These are phyloP conservation scores for Petrocephalus sullivani DNA, from an alignment of 2,797 vertebrate genomes.

Conservation along the genomic window DNA sequence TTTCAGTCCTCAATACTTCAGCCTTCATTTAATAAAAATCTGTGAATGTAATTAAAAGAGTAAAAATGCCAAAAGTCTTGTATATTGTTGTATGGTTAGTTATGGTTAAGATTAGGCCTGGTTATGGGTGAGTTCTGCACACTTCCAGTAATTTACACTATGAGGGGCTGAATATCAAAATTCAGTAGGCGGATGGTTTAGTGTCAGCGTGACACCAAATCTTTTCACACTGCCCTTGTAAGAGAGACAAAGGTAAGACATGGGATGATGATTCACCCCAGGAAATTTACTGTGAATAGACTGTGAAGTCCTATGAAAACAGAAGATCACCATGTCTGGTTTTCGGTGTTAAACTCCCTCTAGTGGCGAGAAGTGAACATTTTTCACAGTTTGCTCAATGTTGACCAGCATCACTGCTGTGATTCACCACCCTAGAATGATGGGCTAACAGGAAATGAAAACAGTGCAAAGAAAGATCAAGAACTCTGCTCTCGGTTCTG, in stretches of 20 bases:
- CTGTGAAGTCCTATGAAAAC: not conserved
- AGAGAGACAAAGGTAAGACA: not conserved
- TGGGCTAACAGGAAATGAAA: slow-evolving; percentile 61
- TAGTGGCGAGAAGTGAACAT: slow-evolving; percentile 41
- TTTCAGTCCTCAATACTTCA: too few relatives aligned
- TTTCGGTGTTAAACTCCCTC: slow-evolving; percentile 45
- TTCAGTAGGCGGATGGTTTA: not conserved
- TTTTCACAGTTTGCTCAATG: slow-evolving; percentile 52
- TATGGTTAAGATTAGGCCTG: slow-evolving; percentile 22
- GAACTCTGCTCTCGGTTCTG: not conserved
- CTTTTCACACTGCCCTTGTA: not conserved
- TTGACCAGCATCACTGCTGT: slow-evolving; percentile 58
- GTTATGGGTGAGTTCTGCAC: slow-evolving; percentile 39
- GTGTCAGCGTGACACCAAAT: not conserved
- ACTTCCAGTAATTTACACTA: slow-evolving; percentile 16
- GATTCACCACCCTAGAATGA: slow-evolving; percentile 64
- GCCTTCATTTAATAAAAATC: too few relatives aligned
- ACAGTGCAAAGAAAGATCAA: slow-evolving; percentile 59
- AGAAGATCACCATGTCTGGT: slow-evolving; percentile 14
- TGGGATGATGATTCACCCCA: not conserved
- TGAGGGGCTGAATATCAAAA: not conserved
- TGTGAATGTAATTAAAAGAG: too few relatives aligned
- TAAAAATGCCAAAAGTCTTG: too few relatives aligned
- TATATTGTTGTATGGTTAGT: too few relatives aligned
- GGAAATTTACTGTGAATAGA: not conserved